Conservation (phyloP, 2,888 invertebrate genomes). For the Temnothorax ravouxi region DNA sequence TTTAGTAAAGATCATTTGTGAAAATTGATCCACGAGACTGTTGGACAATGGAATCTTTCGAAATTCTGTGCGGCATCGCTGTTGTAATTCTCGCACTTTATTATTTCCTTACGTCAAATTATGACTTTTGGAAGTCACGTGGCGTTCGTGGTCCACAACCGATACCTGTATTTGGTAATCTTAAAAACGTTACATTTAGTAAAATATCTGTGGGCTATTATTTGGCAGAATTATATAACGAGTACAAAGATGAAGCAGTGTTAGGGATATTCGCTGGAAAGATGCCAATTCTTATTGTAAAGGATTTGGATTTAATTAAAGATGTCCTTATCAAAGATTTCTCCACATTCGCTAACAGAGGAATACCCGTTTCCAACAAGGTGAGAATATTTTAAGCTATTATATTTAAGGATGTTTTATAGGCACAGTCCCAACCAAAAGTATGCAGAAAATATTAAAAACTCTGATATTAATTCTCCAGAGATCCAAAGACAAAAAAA, state of each 20-base stretch:
- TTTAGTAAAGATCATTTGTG: not conserved
- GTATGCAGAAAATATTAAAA: too few species aligned
- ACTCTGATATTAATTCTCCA: too few species aligned
- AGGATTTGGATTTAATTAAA: constrained; percentile 42
- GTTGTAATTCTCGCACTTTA: not conserved
- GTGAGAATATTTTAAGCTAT: not conserved
- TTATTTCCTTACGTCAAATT: not conserved
- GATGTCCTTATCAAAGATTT: constrained; percentile 52
- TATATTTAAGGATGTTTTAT: too few species aligned
- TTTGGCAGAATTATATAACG: not conserved
- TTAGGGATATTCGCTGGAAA: constrained; percentile 3
- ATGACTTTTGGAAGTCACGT: constrained; percentile 21
- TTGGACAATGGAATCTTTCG: not conserved
- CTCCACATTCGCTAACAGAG: constrained; percentile 10
- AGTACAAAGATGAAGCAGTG: constrained; percentile 8
- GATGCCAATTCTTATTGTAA: constrained; percentile 2
- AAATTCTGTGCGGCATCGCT: constrained; percentile 2
- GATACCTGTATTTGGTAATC: not conserved
- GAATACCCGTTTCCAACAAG: not conserved
- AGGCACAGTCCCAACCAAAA: too few species aligned
- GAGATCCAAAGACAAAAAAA: too few species aligned
- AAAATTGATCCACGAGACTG: not conserved
- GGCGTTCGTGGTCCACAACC: constrained; percentile 20
- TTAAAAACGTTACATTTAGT: not conserved
- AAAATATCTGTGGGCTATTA: not conserved